Base-by-base conservation (phyloP, 2,797 vertebrate genomes). In the Nyctibius grandis region DNA sequence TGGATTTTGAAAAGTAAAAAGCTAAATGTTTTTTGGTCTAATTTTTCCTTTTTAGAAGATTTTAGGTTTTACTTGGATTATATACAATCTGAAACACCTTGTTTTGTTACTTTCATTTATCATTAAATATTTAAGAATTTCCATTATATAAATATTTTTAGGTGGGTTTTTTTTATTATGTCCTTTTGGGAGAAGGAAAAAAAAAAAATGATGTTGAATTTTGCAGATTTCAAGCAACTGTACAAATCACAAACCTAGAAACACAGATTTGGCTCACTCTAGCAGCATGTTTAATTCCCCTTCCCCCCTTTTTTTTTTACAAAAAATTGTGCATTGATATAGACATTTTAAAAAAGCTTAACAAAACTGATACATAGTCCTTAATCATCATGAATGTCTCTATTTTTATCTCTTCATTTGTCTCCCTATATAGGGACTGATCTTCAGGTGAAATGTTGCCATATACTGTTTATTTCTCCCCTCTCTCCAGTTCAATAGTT, bases 11-110 rank as follows among this genome's bases (percentile, higher is more conserved):
- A 47, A 65, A 61, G 5, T 9, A 19, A 42, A 54, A 42, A 19
- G 9, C 8, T 1, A 28, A 28, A 11, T 47, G 0, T 5, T 38
- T 80, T 77, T 16, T 1, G 5, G 25, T 1, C 64, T 17, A 2
- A 5, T 34, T 34, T 74, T 82, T 75, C 18, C 11, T 19, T 79
- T 72, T 40, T 11, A 17, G 31, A 72, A 50, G 3, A 19, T 15
- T 63, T 61, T 40, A 5, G 6, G 8, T 53, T 70, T 3, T 16
- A 31, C 17, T 44, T 70, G 29, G 5, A 16, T 28, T 64, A 26
- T 7, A 20, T 19, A 18, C 10, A 45, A 26, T 26, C 9, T 36
- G 34, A 76, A 80, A 29, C 2, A 29, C 7, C 26, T 47, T 33
- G 5, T 5, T 20, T 33, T 38, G 1, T 11, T 47, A 34, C 8